Evolutionary conservation across 2,113 vertebrate species (phyloP).

Genomic region (Glaucomys volans): DNA sequence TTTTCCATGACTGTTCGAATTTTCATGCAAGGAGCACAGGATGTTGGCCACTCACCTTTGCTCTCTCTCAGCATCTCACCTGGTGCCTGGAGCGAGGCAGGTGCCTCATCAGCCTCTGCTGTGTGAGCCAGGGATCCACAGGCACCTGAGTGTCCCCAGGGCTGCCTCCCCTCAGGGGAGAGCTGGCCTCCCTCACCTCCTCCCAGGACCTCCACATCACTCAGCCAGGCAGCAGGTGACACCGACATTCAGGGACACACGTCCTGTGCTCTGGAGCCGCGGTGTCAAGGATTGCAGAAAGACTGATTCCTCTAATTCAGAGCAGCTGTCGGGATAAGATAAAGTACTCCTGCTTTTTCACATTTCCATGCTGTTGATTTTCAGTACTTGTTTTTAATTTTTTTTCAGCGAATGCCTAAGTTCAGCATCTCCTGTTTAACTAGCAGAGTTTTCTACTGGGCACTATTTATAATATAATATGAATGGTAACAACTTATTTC

Average conservation of each 20-base stretch:
- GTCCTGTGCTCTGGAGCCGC: fast-evolving
- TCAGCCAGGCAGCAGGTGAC: no score
- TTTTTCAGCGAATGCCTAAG: background rate
- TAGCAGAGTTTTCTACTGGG: background rate
- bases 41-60: no score
- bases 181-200: no score
- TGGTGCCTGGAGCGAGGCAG: background rate
- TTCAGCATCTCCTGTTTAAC: background rate
- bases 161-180: background rate
- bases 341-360: background rate
- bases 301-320: fast-evolving
- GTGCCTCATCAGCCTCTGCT: fast-evolving
- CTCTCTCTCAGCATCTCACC: background rate
- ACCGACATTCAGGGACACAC: fast-evolving
- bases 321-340: no score
- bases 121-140: background rate
- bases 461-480: background rate
- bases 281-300: background rate
- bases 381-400: background rate
- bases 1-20: background rate
- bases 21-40: background rate
- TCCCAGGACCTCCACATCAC: background rate
- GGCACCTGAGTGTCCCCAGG: background rate
- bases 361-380: background rate
- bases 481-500: background rate